Conservation (phyloP, 2,797 vertebrate species). For the Pyrrhura leucotis region DNA sequence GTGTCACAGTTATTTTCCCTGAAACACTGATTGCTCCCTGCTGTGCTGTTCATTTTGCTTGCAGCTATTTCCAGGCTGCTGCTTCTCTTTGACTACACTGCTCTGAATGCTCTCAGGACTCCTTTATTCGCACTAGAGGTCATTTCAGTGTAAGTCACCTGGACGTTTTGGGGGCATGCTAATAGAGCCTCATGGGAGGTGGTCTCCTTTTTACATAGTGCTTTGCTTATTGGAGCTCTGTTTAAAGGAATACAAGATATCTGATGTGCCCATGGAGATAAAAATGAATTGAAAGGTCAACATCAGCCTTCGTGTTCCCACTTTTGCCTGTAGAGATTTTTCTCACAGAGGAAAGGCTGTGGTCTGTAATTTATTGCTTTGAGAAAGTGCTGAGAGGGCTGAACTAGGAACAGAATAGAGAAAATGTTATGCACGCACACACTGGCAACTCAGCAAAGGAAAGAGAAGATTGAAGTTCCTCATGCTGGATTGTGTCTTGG, state of each 20-base stretch:
- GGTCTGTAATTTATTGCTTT: conserved; percentile 6
- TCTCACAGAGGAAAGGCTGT: neutral
- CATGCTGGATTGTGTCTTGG: rapidly evolving
- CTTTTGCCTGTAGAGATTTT: neutral
- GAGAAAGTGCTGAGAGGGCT: neutral
- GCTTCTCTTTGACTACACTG: neutral
- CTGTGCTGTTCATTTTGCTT: neutral
- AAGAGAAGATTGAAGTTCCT: neutral
- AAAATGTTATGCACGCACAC: neutral
- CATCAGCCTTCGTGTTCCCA: neutral
- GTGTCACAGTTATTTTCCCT: neutral
- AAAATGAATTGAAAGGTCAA: neutral
- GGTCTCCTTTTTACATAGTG: neutral
- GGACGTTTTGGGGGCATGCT: neutral
- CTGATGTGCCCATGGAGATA: neutral
- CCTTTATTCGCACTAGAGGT: neutral
- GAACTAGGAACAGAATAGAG: neutral
- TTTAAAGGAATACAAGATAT: neutral
- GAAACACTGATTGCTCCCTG: neutral
- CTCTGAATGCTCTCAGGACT: neutral
- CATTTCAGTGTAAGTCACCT: neutral
- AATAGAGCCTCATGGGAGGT: neutral
- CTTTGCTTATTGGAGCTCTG: neutral
- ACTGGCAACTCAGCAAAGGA: neutral
- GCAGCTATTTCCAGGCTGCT: neutral